Evolutionary conservation across 2,113 vertebrate genomes (phyloP).

Genomic region (Cavia aperea): DNA sequence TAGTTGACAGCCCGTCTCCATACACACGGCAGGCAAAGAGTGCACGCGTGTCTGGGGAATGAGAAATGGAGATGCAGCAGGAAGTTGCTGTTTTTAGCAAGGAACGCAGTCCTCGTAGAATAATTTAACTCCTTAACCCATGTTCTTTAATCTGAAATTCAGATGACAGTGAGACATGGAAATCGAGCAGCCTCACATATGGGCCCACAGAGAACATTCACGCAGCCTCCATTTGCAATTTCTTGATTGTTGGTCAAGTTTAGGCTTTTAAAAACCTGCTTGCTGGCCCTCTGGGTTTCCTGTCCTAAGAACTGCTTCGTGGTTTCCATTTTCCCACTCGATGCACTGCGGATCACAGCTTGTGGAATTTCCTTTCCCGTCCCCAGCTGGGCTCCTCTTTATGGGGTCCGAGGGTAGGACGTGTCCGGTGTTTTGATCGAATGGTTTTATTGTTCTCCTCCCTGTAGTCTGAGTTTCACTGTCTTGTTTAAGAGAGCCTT

Average conservation of each 20-base stretch:
- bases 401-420: not conserved
- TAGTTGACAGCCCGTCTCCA: too few species aligned
- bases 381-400: not conserved
- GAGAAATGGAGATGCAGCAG: not conserved
- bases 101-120: not conserved
- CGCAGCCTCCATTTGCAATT: not conserved
- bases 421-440: not conserved
- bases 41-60: too few species aligned
- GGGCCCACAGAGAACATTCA: rapidly evolving
- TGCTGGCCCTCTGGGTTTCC: not conserved
- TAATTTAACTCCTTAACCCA: not conserved
- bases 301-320: not conserved
- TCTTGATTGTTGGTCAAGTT: not conserved
- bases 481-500: not conserved
- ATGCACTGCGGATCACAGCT: too few species aligned
- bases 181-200: rapidly evolving
- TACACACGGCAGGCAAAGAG: not conserved
- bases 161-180: not conserved
- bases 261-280: not conserved
- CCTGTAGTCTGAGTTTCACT: not conserved
- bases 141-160: not conserved
- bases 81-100: not conserved
- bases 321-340: not conserved
- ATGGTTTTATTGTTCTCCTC: not conserved
- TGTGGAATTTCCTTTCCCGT: not conserved